These are phyloP conservation scores for Litoditis marina DNA, from an alignment of 2,888 invertebrate genomes.

Conservation along the genomic window DNA sequence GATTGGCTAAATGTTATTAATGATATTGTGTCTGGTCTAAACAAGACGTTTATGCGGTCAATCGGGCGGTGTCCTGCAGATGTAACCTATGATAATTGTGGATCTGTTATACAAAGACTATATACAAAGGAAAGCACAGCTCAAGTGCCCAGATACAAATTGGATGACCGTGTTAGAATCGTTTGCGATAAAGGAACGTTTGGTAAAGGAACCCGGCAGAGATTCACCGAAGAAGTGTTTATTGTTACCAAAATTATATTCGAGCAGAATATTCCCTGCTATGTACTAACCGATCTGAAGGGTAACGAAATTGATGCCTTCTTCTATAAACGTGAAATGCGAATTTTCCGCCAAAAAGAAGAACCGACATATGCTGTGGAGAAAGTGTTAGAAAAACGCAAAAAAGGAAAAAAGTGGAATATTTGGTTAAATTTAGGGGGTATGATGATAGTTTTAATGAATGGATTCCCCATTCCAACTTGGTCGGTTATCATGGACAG, in stretches of 20 bases:
- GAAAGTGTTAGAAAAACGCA: neutral
- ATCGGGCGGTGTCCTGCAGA: slow-evolving; percentile 8
- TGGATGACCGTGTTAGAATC: neutral
- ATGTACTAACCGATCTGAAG: neutral
- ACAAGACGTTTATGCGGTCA: slow-evolving; percentile 5
- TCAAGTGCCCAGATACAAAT: neutral
- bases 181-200: neutral
- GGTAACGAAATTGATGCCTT: neutral
- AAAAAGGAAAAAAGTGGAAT: slow-evolving; percentile 1
- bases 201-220: neutral
- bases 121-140: neutral
- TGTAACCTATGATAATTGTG: slow-evolving; percentile 10
- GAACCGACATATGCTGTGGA: neutral
- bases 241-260: neutral
- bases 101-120: slow-evolving; percentile 2
- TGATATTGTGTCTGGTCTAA: slow-evolving; percentile 1
- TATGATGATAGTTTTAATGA: neutral
- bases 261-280: neutral
- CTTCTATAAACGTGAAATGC: neutral
- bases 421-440: neutral
- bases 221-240: slow-evolving; percentile 1
- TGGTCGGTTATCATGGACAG: too few relatives aligned
- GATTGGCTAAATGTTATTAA: neutral
- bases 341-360: neutral
- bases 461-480: neutral